Evolutionary conservation across 2,113 vertebrate species (phyloP).

Genomic region (Triplophysa rosa): DNA sequence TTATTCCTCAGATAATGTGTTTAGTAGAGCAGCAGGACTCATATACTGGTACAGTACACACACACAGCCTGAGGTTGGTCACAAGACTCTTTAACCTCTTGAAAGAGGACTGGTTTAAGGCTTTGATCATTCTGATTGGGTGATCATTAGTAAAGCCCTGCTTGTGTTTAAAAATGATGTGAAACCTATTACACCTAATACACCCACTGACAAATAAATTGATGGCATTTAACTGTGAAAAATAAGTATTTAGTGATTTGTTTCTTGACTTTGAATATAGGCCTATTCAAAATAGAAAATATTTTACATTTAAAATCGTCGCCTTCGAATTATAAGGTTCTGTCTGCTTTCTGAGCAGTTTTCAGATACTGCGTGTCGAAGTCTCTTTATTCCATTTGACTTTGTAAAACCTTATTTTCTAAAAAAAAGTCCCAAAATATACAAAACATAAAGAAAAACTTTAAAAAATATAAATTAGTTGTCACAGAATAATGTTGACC

Average conservation of each 20-base stretch:
- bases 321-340: no score
- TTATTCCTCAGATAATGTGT: constrained; percentile 5
- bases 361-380: no score
- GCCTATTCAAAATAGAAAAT: neutral
- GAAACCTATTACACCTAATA: neutral
- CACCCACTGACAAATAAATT: neutral
- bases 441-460: no score
- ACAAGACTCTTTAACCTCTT: constrained; percentile 12
- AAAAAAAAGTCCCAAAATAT: no score
- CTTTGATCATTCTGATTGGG: neutral
- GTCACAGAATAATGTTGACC: no score
- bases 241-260: neutral
- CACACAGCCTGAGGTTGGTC: neutral
- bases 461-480: no score
- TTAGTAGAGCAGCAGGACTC: constrained; percentile 3
- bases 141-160: neutral
- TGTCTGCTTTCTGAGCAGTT: no score
- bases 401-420: no score
- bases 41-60: neutral
- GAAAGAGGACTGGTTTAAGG: neutral
- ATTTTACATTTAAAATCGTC: neutral
- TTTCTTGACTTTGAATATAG: neutral
- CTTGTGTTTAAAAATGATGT: neutral
- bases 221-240: neutral
- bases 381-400: no score